Conservation (phyloP, 2,888 invertebrate genomes). For the Gymnosoma rotundatum region DNA sequence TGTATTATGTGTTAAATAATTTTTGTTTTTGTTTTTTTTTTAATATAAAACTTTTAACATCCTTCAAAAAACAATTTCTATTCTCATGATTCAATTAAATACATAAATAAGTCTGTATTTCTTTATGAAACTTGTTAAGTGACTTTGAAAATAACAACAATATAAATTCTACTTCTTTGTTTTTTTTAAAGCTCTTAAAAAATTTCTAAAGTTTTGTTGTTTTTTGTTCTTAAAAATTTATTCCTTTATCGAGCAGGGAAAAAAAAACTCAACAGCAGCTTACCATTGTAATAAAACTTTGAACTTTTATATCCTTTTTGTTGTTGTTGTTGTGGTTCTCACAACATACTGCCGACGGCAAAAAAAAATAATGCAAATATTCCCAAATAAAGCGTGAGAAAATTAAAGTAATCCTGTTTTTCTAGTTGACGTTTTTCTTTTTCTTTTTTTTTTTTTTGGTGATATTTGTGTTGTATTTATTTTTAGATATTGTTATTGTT, state of each 20-base stretch:
- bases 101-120: too few relatives aligned
- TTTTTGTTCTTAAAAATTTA: not conserved
- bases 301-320: constrained; percentile 52
- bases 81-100: too few relatives aligned
- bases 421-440: constrained; percentile 17
- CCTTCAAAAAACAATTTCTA: too few relatives aligned
- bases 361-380: constrained; percentile 18
- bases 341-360: constrained; percentile 53
- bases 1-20: too few relatives aligned
- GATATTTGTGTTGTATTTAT: not conserved
- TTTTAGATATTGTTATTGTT: constrained; percentile 4
- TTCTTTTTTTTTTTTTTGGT: not conserved
- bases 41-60: too few relatives aligned
- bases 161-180: too few relatives aligned
- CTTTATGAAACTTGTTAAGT: too few relatives aligned
- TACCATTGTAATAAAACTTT: constrained; percentile 42
- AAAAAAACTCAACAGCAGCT: constrained; percentile 16
- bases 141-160: too few relatives aligned
- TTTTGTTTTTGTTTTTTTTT: too few relatives aligned
- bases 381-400: constrained; percentile 57
- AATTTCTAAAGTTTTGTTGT: not conserved
- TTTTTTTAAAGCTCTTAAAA: not conserved
- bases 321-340: constrained; percentile 15
- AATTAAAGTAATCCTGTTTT: constrained; percentile 47
- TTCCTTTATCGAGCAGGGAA: constrained; percentile 19